A percentile compares a stretch with the other conserved stretches of the same genome.
Conservation (phyloP, 1,140 invertebrate genomes). For the Chymomyza costata region DNA sequence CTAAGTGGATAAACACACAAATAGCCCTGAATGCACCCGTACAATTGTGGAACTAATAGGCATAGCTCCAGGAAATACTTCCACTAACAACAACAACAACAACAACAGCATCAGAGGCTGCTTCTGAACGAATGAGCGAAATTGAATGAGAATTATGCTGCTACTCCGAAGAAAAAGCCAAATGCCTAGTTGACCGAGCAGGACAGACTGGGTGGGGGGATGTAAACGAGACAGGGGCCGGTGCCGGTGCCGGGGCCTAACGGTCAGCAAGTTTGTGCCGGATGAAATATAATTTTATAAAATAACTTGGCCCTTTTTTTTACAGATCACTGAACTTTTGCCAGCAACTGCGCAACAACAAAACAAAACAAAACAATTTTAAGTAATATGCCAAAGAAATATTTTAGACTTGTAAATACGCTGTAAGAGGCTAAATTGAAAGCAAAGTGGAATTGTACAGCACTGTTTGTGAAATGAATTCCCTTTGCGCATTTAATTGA, state of each 20-base stretch:
- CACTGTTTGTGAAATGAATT: no score
- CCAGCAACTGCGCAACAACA: conserved; percentile 11
- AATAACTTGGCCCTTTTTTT: conserved; percentile 68
- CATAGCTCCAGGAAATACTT: no score
- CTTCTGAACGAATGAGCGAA: conserved; percentile 60
- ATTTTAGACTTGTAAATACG: no score
- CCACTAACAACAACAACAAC: neutral
- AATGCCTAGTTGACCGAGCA: conserved; percentile 23
- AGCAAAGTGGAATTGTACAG: no score
- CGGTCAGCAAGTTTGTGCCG: conserved; percentile 30
- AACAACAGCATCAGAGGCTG: conserved; percentile 6
- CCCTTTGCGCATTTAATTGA: no score
- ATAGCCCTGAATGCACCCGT: conserved; percentile 59
- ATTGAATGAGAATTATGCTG: conserved; percentile 73
- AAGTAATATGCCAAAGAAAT: no score
- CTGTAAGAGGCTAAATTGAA: no score
- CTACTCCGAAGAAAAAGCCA: no score
- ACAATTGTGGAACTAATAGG: no score
- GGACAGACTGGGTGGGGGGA: neutral
- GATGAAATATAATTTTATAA: conserved; percentile 62
- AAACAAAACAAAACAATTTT: conserved; percentile 34
- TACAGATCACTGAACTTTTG: conserved; percentile 69
- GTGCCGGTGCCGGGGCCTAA: conserved; percentile 1
- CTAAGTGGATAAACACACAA: conserved; percentile 70
- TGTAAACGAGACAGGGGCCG: no score